Evolutionary conservation across 1,140 invertebrate genomes (phyloP), one percentile per base, ranked within the genome.

Genomic region (Wiebesia pumilae): DNA sequence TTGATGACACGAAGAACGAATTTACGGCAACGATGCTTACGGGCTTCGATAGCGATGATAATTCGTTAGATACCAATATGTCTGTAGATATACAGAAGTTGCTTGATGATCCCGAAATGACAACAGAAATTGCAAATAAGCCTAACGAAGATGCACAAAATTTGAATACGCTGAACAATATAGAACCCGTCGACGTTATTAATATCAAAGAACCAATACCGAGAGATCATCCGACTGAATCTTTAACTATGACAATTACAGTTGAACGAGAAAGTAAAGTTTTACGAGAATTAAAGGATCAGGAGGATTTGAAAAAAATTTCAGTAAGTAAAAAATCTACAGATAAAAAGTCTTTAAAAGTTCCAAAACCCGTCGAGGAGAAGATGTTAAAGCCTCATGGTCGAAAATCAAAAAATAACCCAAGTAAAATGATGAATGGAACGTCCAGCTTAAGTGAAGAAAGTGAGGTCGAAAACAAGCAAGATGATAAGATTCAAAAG

Each of bases 31-130:
- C 86, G 10, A 79, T 84, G 12, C 82, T 81, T 24, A 87, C 86
- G 0, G 89, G 91, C 62, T 91, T 91, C 21, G 89, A 91, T 16
- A 91, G 89, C n/a, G 90, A 91, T 47, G 91, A 93, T 43, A 90
- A 91, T 88, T 91, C 89, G 0, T 43, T 89, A 12, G 80, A 90
- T 14, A 90, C 89, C 0, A 89, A 90, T 47, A 90, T 91, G 81
- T 92, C 90, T 0, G 88, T 73, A 0, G 91, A 92, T 24, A 90
- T 91, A 38, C 88, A 90, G 30, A 91, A 92, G 24, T 78, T 90
- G 7, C 87, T 91, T 0, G 88, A 92, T 14, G 90, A 91, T 47
- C 89, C 91, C 0, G 90, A 91, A 73, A 77, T 90, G 30, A 88
- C 77, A 30, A 86, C 87, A 0, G 90, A 91, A 43, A 88, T 89